Base-by-base conservation (phyloP, 2,113 vertebrate genomes). In the Cinclus mexicanus region DNA sequence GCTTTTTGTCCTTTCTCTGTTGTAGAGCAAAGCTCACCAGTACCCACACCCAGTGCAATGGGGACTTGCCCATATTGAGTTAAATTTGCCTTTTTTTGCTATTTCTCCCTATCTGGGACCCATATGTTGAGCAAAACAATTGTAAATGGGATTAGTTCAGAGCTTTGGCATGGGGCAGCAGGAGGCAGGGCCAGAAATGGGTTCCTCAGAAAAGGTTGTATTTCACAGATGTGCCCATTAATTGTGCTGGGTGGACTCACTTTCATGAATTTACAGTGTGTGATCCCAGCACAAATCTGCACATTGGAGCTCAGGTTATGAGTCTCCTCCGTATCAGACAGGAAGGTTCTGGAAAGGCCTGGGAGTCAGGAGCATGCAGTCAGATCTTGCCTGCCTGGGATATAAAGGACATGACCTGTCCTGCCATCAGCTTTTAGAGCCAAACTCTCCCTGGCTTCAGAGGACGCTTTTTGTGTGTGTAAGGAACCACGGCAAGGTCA, bases 61-160 rank as follows among this genome's bases (percentile, higher is more conserved):
- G 22, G 39, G 26, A 44, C 56, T 88, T 92, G 17, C 26, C 53
- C 47, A 19, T 19, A n/a, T 6, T 20, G 59, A 83, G 86, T 94
- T 93, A 83, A 89, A 90, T 83, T 87, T 80, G 52, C 55, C 63
- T 3, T 44, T 78, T 90, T 90, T 78, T 57, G n/a, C 85, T 68
- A 2, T 67, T 95, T 75, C 76, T 94, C 68, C 23, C 56, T 96
- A 78, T 90, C 83, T 96, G 94, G 90, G 90, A 68, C 88, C 68
- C 94, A 92, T 63, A 94, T 93, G 93, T 71, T 3, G 15, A 90
- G 41, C 23, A 70, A 78, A 92, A 95, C 89, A 93, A 90, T 96
- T 89, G 83, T 17, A 90, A 90, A 47, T 64, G 44, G 71, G 31
- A 35, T 91, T 85, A 57, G 61, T 76, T 94, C 91, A 71, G 44